A percentile compares a stretch with the other conserved stretches of the same genome.
phyloP scores from a whole-genome alignment of 2,113 vertebrate genomes.

The Malaclemys terrapin region DNA sequence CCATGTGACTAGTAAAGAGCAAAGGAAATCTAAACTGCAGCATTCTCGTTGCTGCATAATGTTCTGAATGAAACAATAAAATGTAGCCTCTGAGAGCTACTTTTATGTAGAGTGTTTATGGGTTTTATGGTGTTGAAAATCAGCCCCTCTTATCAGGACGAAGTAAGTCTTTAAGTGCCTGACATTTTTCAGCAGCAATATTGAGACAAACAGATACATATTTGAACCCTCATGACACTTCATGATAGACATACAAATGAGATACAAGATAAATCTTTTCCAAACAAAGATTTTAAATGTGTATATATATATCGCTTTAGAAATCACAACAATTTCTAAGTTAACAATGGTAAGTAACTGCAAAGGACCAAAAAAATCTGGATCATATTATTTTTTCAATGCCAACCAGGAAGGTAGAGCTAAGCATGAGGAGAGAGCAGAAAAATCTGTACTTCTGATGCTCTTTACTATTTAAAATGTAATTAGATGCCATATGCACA shows the following conservation, averaged over 20 bases:
- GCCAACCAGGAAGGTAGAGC: background rate
- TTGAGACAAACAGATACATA: background rate
- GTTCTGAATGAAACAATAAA: constrained; percentile 20
- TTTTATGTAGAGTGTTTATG: constrained; percentile 19
- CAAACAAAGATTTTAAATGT: background rate
- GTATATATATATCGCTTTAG: background rate
- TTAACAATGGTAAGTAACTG: background rate
- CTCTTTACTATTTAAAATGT: background rate
- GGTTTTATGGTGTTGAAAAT: constrained; percentile 12
- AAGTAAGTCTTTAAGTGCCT: background rate
- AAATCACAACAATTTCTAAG: background rate
- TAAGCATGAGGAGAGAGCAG: background rate
- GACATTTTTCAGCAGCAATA: background rate
- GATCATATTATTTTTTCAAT: background rate
- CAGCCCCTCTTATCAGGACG: background rate
- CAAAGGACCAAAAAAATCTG: background rate
- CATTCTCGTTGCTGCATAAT: background rate
- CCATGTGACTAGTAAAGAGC: background rate
- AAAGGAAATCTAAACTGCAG: background rate
- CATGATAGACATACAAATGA: background rate
- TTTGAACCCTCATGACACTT: background rate
- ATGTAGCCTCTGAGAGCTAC: background rate
- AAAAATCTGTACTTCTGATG: background rate
- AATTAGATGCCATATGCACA: background rate
- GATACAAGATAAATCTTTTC: constrained; percentile 6